Conservation (phyloP, 2,113 vertebrate genomes). For the Apaloderma vittatum region DNA sequence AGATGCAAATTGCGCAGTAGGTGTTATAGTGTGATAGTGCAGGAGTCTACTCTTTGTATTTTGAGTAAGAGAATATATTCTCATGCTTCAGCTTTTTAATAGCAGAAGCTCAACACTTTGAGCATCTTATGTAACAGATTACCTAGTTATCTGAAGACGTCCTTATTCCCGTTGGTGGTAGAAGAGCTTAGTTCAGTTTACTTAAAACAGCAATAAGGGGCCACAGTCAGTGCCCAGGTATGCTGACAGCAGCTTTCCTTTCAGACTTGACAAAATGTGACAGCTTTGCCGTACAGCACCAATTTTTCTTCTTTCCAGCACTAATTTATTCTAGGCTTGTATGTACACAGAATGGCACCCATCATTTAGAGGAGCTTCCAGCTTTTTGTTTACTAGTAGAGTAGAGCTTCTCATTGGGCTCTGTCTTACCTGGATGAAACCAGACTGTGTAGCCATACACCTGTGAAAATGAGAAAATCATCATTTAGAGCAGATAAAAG, state of each 20-base stretch:
- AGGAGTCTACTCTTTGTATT: not conserved
- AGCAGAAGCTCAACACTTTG: not conserved
- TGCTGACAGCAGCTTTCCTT: not conserved
- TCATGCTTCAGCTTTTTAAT: not conserved
- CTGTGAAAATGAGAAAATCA: not conserved
- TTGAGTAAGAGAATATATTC: not conserved
- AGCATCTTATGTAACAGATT: accelerated
- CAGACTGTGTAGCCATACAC: not conserved
- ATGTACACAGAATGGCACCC: not conserved
- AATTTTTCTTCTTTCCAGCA: not conserved
- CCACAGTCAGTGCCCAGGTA: not conserved
- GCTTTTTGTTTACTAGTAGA: not conserved
- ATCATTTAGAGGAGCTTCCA: not conserved
- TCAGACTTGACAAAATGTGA: not conserved
- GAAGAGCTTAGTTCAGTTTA: not conserved
- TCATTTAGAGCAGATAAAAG: not conserved
- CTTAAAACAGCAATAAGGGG: not conserved
- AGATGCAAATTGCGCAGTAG: not conserved
- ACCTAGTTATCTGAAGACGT: not conserved
- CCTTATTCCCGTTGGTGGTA: not conserved
- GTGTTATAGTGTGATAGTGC: not conserved
- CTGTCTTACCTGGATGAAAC: not conserved
- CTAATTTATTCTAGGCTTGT: not conserved
- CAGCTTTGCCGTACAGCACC: not conserved
- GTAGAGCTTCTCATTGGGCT: not conserved